These are phyloP conservation scores for Ecdyonurus torrentis DNA, from an alignment of 2,888 invertebrate species.

Conservation along the genomic window DNA sequence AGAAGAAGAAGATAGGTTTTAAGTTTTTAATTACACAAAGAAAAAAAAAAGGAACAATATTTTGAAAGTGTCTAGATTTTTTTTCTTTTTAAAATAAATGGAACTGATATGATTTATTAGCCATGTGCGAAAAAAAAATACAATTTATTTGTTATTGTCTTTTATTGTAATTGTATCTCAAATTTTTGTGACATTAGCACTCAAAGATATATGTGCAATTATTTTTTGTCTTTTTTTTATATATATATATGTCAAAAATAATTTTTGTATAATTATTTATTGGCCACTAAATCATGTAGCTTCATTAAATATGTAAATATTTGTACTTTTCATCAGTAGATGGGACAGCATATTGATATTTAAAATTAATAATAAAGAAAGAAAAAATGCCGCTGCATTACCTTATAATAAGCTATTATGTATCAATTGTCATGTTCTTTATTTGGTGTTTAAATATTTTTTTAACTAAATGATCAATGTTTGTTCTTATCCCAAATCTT, in stretches of 20 bases:
- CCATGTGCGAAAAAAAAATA: too few species aligned
- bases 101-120: too few species aligned
- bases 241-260: not conserved
- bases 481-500: not conserved
- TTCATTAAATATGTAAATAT: slow-evolving; percentile 6
- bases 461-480: not conserved
- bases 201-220: not conserved
- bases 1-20: too few species aligned
- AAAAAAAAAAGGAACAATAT: not conserved
- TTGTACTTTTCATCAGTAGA: slow-evolving; percentile 7
- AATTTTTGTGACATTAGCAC: not conserved
- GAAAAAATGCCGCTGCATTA: too few species aligned
- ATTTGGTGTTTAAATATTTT: slow-evolving; percentile 15
- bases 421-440: slow-evolving; percentile 14
- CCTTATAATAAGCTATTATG: slow-evolving; percentile 11
- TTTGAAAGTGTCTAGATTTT: not conserved
- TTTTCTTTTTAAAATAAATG: not conserved
- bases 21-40: too few species aligned
- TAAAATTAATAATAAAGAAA: slow-evolving; percentile 8
- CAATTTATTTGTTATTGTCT: too few species aligned
- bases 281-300: not conserved
- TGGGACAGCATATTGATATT: slow-evolving; percentile 11
- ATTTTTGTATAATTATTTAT: not conserved
- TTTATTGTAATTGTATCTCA: too few species aligned
- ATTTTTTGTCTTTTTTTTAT: slow-evolving; percentile 2